Base-by-base conservation (phyloP, 1,140 invertebrate genomes). In the Cheumatopsyche charites region DNA sequence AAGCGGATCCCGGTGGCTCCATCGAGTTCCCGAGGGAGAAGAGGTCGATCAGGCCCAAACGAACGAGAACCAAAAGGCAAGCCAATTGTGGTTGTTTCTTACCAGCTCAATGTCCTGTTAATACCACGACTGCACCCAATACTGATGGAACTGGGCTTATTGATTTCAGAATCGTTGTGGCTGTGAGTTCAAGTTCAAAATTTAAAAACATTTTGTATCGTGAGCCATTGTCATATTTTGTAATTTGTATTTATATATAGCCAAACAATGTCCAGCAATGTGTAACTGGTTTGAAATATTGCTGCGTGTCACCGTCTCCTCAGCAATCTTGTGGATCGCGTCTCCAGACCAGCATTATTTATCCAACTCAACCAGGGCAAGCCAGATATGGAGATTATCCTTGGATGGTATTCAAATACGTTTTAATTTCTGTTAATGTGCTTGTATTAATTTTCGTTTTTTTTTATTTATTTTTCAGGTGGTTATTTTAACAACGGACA, bases 121-220 rank as follows among this genome's bases (percentile, higher is more conserved):
- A 71, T 29, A 76, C 73, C 29, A 55, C 45, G n/a, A 13, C 42
- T 47, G 17, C 66, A 9, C 66, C 66, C 17, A 58, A 41, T 55
- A 79, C 77, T 19, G 79, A 81, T 73, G 85, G 85, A 41, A 82
- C 81, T 52, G 84, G 85, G 4, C 80, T 84, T 66, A 84, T 89
- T 13, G 88, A 89, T 72, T 81, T 89, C 73, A 81, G 88, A 73
- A 89, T 89, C 19, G 88, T 89, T 17, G 6, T 23, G 47, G 13
- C 2, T 6, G 63, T 66, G 17, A 19, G 63, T 63, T 6, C 13
- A n/a, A 5, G 19, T 62, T 29, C 17, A 13, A 15, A 62, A 13
- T 13, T 5, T 62, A 26, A 62, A 13, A n/a, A n/a, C n/a, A n/a
- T n/a, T n/a, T n/a, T n/a, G n/a, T n/a, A n/a, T n/a, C n/a, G 42